phyloP scores from a whole-genome alignment of 2,113 vertebrate genomes.

The Balaeniceps rex region DNA sequence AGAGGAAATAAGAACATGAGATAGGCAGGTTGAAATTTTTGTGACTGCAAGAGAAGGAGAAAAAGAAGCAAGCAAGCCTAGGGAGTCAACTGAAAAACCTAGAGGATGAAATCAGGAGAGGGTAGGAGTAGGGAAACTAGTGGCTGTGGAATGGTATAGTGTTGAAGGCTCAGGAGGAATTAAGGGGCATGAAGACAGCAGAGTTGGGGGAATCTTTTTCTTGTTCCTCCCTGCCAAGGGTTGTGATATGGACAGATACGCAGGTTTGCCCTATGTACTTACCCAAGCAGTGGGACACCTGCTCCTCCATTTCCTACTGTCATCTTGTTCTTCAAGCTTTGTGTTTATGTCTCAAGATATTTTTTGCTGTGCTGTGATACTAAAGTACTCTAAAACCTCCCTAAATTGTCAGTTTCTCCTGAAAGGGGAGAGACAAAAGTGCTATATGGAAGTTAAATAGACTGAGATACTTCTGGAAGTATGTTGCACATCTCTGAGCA shows the following conservation, averaged over 20 bases:
- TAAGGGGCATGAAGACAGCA: background rate
- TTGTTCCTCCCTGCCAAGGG: background rate
- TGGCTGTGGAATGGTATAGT: background rate
- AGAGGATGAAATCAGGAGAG: background rate
- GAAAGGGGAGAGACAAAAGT: background rate
- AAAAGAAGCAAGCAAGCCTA: background rate
- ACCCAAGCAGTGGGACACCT: background rate
- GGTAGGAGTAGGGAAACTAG: background rate
- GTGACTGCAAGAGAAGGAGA: background rate
- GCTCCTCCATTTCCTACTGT: background rate
- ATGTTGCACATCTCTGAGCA: background rate
- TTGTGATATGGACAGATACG: rapidly evolving
- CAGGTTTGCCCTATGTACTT: background rate
- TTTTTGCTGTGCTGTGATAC: background rate
- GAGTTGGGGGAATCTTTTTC: background rate
- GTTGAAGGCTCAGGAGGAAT: background rate
- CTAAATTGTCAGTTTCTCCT: background rate
- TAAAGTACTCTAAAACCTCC: rapidly evolving
- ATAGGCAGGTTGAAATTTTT: background rate
- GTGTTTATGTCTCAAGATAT: background rate
- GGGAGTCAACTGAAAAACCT: background rate
- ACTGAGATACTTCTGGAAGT: background rate
- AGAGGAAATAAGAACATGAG: background rate
- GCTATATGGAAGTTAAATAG: background rate
- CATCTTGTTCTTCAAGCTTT: background rate